These are phyloP conservation scores for Spondyliosoma cantharus DNA, from an alignment of 2,797 vertebrate species.

Conservation along the genomic window DNA sequence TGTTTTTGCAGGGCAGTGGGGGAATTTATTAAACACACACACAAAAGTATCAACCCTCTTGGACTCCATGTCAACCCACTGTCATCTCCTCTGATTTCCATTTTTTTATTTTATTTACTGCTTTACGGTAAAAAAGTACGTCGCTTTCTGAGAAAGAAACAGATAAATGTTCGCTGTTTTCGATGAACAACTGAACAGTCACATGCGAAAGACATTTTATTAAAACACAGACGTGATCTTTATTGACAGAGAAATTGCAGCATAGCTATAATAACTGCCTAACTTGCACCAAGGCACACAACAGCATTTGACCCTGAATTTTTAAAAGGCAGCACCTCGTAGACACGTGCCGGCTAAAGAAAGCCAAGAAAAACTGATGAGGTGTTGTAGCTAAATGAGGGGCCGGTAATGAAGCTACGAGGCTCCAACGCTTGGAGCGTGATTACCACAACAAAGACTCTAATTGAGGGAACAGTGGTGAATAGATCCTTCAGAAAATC, in stretches of 20 bases:
- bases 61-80: not conserved
- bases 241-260: not conserved
- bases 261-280: not conserved
- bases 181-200: not conserved
- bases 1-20: not conserved
- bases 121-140: not conserved
- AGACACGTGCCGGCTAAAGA: not conserved
- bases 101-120: not conserved
- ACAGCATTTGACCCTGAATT: conserved; percentile 1
- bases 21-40: too few relatives aligned
- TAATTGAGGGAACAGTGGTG: conserved; percentile 49
- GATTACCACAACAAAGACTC: conserved; percentile 69
- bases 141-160: not conserved
- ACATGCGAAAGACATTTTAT: not conserved
- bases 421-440: conserved; percentile 18
- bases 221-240: not conserved
- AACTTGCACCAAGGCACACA: not conserved
- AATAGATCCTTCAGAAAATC: conserved; percentile 57
- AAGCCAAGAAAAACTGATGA: conserved; percentile 37
- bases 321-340: not conserved
- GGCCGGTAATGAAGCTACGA: conserved; percentile 39
- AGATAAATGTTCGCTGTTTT: not conserved
- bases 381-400: conserved; percentile 39
- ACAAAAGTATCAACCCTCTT: not conserved
- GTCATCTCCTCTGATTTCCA: not conserved